A percentile compares a stretch with the other conserved stretches of the same genome.
phyloP scores from a whole-genome alignment of 2,888 invertebrate genomes.

The Scaptomyza reducta region DNA sequence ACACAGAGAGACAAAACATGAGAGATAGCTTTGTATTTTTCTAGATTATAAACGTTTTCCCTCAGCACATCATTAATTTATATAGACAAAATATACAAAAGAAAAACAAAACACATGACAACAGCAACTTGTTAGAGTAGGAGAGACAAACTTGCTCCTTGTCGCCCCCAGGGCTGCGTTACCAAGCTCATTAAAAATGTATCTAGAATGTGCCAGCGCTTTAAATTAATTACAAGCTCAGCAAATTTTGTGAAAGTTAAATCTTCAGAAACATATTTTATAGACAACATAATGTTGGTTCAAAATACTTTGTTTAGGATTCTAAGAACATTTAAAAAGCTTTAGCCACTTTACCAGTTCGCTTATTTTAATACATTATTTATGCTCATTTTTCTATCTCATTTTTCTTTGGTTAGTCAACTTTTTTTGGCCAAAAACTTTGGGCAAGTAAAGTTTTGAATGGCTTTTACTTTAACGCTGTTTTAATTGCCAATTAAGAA shows the following conservation, averaged over 20 bases:
- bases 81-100: constrained; percentile 27
- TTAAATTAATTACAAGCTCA: constrained; percentile 51
- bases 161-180: constrained; percentile 37
- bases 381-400: background rate
- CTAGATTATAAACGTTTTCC: constrained; percentile 42
- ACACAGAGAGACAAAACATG: background rate
- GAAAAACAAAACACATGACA: background rate
- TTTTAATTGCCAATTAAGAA: constrained; percentile 74
- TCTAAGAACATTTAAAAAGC: no score
- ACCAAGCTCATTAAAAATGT: constrained; percentile 53
- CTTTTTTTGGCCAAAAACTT: constrained; percentile 24
- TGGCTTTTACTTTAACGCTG: constrained; percentile 47
- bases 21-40: constrained; percentile 19
- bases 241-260: constrained; percentile 1
- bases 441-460: constrained; percentile 42
- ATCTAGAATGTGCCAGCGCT: constrained; percentile 43
- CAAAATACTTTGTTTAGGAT: no score
- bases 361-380: constrained; percentile 4
- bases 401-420: constrained; percentile 6
- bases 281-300: no score
- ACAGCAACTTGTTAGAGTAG: constrained; percentile 5
- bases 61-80: constrained; percentile 68
- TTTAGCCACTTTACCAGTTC: no score
- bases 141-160: constrained; percentile 10
- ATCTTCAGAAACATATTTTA: background rate